Conservation (phyloP, 2,797 vertebrate genomes). For the Protonibea diacanthus region DNA sequence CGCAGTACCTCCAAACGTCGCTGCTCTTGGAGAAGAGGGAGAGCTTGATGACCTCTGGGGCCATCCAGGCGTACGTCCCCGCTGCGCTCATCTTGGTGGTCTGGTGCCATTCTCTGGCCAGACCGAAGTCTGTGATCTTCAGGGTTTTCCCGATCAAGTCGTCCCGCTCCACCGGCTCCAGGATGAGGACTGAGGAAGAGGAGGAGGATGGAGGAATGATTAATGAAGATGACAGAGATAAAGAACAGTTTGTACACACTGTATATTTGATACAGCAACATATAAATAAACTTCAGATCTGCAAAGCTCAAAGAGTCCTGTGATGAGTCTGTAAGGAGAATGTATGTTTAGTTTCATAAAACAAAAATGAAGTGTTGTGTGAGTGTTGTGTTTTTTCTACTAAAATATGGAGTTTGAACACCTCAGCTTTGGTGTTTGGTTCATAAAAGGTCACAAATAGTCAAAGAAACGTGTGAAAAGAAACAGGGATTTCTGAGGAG, state of each 20-base stretch:
- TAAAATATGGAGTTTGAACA: not conserved
- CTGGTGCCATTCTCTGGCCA: conserved; percentile 94
- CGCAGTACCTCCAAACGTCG: conserved; percentile 92
- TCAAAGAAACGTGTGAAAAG: too few species aligned
- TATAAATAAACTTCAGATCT: conserved; percentile 13
- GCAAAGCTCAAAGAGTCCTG: not conserved
- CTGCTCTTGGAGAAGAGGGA: conserved; percentile 96
- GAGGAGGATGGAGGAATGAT: conserved; percentile 3
- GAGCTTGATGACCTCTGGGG: conserved; percentile 93
- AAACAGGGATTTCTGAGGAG: too few species aligned
- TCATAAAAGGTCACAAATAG: too few species aligned
- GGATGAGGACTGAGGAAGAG: conserved; percentile 87
- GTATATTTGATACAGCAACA: not conserved
- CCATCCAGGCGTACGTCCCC: conserved; percentile 96
- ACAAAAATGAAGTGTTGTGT: not conserved
- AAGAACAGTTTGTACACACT: not conserved
- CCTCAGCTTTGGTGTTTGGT: too few species aligned
- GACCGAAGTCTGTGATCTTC: conserved; percentile 95
- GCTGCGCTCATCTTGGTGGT: conserved; percentile 96
- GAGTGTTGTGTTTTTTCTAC: not conserved
- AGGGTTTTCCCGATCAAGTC: conserved; percentile 88
- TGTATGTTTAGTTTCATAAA: too few species aligned
- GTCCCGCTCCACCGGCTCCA: conserved; percentile 89
- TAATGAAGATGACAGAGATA: not conserved
- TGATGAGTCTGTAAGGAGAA: too few species aligned